Base-by-base conservation (phyloP, 1,140 invertebrate species). In the Wiebesia pumilae region DNA sequence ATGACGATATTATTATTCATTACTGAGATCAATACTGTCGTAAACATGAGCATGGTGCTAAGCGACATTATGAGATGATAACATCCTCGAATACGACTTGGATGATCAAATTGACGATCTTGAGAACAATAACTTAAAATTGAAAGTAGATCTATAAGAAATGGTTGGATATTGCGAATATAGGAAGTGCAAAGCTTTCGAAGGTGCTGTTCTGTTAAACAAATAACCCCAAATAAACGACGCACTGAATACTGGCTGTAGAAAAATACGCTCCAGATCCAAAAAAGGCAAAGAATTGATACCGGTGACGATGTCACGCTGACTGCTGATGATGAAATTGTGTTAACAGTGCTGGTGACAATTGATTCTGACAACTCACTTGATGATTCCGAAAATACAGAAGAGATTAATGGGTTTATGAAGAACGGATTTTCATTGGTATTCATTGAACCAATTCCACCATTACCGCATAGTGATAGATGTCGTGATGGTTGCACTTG, bases 391-490 rank as follows among this genome's bases (percentile, higher is more conserved):
- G 40, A 35, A 24, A 38, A 3, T 30, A 67, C 19, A 51, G 78
- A 75, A 58, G 84, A 77, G 35, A 4, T 51, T 40, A 30, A 30
- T 51, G 84, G 33, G 51, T 80, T 16, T n/a, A 73, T 51, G 79
- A 43, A n/a, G 82, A 67, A 24, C 38, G 58, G 27, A 84, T 84
- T 58, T 19, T 47, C 62, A 65, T 58, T 71, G 27, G 54, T 21
- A n/a, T 81, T 65, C 73, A 91, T 90, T 78, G 90, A 88, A 78
- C 88, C 90, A 43, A 90, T 89, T 19, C 90, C 90, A 24, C 90
- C 88, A 79, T 87, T 90, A 3, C 90, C 91, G 87, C 92, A 92
- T 69, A 91, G 85, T 80, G 90, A 88, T 16, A 88, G 89, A 3
- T 87, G 88, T 75, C 86, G 87, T 85, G 83, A 54, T 73, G 82